Evolutionary conservation across 1,140 invertebrate genomes (phyloP).

Genomic region (Elymnias hypermnestra): DNA sequence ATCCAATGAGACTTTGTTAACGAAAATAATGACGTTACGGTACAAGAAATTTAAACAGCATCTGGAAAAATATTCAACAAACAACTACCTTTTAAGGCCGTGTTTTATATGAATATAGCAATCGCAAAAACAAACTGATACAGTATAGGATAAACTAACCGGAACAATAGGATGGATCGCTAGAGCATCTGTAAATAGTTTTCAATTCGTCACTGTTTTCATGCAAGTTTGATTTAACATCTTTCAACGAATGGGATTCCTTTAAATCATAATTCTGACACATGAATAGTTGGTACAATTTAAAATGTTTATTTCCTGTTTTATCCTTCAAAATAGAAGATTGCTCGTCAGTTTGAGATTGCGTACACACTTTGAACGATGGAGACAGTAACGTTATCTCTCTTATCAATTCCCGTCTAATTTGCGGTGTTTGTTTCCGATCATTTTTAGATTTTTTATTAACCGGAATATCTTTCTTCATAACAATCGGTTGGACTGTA

Average conservation of each 20-base stretch:
- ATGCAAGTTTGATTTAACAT: slow-evolving; percentile 11
- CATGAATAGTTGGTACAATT: slow-evolving; percentile 33
- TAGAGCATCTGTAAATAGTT: slow-evolving; percentile 47
- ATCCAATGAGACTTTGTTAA: no score
- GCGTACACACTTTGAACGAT: slow-evolving; percentile 27
- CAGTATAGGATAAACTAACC: slow-evolving; percentile 32
- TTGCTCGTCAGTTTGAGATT: slow-evolving; percentile 35
- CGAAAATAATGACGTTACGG: no score
- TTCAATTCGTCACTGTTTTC: slow-evolving; percentile 38
- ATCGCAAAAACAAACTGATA: no score
- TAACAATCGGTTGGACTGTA: slow-evolving; percentile 4
- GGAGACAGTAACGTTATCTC: slow-evolving; percentile 28
- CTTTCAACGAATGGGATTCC: slow-evolving; percentile 28
- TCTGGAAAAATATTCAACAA: no score
- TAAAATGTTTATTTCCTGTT: slow-evolving; percentile 22
- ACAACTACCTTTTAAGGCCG: no score
- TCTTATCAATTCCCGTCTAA: slow-evolving; percentile 28
- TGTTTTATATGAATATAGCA: no score
- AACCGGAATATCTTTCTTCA: slow-evolving; percentile 2
- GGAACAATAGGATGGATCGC: slow-evolving; percentile 41
- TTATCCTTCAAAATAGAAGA: slow-evolving; percentile 7
- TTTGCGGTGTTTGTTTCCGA: slow-evolving; percentile 18
- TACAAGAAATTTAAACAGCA: no score
- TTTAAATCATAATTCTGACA: slow-evolving; percentile 24
- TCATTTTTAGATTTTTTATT: slow-evolving; percentile 17